phyloP scores from a whole-genome alignment of 2,797 vertebrate species.

The Pampus argenteus region DNA sequence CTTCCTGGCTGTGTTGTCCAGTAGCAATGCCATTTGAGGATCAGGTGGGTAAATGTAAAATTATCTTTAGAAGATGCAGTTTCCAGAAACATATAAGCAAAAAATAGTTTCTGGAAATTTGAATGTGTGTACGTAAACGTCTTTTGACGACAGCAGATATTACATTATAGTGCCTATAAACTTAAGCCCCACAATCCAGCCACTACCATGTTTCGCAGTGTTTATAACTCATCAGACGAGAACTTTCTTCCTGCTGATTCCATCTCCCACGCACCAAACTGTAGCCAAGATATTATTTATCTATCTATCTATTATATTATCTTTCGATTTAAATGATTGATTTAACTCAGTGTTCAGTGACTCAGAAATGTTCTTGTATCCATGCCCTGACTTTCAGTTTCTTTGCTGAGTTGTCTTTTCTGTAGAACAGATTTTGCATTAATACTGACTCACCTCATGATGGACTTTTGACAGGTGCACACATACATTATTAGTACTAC shows the following conservation, averaged over 20 bases:
- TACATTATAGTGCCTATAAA: not conserved
- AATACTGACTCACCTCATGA: not conserved
- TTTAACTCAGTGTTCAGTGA: too few species aligned
- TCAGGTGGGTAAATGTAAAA: constrained; percentile 12
- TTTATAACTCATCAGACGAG: too few species aligned
- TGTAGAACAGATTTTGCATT: too few species aligned
- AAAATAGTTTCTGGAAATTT: not conserved
- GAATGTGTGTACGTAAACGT: not conserved
- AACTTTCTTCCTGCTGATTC: not conserved
- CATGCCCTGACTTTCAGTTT: too few species aligned
- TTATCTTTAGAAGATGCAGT: constrained; percentile 7
- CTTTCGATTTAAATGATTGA: too few species aligned
- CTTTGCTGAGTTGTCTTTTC: not conserved
- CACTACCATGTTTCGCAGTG: not conserved
- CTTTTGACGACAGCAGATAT: not conserved
- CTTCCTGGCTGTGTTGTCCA: constrained; percentile 32
- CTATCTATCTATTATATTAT: too few species aligned
- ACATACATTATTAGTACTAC: too few species aligned
- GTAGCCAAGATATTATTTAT: too few species aligned
- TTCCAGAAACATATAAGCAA: constrained; percentile 22
- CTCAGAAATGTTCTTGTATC: too few species aligned
- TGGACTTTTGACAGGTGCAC: not conserved
- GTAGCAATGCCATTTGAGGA: constrained; percentile 6
- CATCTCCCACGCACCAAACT: not conserved
- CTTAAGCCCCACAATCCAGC: not conserved